phyloP scores from a whole-genome alignment of 2,113 vertebrate genomes.

The Lophotis ruficrista region DNA sequence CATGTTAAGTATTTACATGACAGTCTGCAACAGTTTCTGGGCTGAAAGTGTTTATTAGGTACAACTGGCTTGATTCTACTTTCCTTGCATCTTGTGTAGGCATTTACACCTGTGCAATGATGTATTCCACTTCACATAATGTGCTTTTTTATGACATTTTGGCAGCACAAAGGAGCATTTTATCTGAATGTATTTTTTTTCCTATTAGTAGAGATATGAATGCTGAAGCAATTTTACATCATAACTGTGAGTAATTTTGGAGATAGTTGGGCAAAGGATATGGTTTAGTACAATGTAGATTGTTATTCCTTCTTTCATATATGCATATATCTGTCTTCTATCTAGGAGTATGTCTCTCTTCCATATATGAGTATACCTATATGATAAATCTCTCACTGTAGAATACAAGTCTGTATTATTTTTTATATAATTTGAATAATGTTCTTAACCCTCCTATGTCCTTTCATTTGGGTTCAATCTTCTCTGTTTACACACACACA shows the following conservation, averaged over 20 bases:
- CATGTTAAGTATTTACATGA: conserved; percentile 20
- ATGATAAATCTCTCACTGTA: not conserved
- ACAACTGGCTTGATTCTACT: conserved; percentile 11
- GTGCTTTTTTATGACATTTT: conserved; percentile 14
- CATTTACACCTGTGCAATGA: conserved; percentile 47
- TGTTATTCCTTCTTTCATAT: not conserved
- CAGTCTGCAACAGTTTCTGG: conserved; percentile 49
- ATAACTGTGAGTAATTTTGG: not conserved
- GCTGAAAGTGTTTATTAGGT: conserved; percentile 35
- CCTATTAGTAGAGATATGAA: not conserved
- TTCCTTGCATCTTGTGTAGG: conserved; percentile 47
- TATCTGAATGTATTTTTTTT: not conserved
- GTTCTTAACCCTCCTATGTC: not conserved
- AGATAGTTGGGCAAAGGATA: not conserved
- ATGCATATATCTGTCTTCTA: accelerated
- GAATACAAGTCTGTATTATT: not conserved
- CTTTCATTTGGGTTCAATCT: not conserved
- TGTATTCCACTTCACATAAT: conserved; percentile 32
- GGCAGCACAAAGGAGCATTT: not conserved
- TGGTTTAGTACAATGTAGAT: not conserved
- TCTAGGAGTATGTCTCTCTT: not conserved
- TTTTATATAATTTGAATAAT: not conserved
- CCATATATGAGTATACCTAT: not conserved
- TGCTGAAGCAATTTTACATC: not conserved
- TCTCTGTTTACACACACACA: not conserved